phyloP scores from a whole-genome alignment of 2,888 invertebrate genomes.

The Pomacea canaliculata region DNA sequence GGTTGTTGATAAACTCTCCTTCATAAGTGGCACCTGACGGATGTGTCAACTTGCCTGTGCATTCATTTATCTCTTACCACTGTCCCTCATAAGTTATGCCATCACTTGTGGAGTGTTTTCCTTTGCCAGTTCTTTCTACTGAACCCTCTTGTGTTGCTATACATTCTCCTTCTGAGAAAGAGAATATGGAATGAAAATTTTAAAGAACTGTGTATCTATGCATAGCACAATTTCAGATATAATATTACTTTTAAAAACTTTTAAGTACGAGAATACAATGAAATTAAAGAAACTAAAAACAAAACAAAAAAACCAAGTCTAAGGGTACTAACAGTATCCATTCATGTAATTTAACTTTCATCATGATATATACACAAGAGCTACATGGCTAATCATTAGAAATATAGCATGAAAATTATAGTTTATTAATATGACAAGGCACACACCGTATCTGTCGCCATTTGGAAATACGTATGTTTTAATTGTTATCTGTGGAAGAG shows the following conservation, averaged over 20 bases:
- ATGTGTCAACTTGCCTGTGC: conserved; percentile 59
- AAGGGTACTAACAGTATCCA: too few species aligned
- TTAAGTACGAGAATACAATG: too few species aligned
- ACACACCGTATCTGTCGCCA: conserved; percentile 67
- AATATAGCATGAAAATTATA: too few species aligned
- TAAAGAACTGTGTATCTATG: too few species aligned
- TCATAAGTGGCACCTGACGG: conserved; percentile 63
- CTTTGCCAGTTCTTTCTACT: conserved; percentile 60
- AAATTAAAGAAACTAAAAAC: too few species aligned
- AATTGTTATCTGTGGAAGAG: conserved; percentile 39
- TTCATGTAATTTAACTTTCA: too few species aligned
- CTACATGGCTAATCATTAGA: too few species aligned
- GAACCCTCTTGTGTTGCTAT: conserved; percentile 53
- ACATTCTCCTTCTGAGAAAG: conserved; percentile 63
- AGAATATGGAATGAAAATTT: not conserved
- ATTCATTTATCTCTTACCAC: conserved; percentile 67
- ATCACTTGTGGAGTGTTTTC: conserved; percentile 57
- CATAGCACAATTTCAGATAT: too few species aligned
- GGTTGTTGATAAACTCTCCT: conserved; percentile 66
- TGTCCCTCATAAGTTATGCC: conserved; percentile 63
- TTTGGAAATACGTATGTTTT: conserved; percentile 67
- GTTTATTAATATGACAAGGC: too few species aligned
- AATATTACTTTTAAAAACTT: too few species aligned
- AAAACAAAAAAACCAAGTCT: too few species aligned
- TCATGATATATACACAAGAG: too few species aligned